Conservation (phyloP, 1,140 invertebrate genomes). For the Neoseiulus cucumeris region DNA sequence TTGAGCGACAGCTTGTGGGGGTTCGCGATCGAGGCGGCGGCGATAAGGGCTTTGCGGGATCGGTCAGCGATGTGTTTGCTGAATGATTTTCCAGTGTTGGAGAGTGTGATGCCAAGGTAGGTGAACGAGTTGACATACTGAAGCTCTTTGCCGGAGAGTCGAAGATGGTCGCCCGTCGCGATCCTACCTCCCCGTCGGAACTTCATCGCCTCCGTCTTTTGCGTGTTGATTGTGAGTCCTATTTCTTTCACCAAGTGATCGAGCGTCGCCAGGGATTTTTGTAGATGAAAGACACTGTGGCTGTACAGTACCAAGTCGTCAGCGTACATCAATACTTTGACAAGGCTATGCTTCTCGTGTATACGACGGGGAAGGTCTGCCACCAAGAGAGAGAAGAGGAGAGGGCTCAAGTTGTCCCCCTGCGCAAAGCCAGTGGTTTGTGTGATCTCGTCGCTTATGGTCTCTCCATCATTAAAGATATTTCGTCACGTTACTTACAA, state of each 20-base stretch:
- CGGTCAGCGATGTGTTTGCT: not conserved
- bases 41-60: not conserved
- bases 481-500: too few species aligned
- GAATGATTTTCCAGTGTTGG: not conserved
- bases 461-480: too few species aligned
- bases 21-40: not conserved
- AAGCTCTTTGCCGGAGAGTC: not conserved
- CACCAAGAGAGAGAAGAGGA: not conserved
- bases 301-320: not conserved
- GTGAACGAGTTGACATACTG: not conserved
- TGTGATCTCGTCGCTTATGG: too few species aligned
- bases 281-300: not conserved
- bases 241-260: not conserved
- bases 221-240: not conserved
- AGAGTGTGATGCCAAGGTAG: not conserved
- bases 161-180: not conserved
- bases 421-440: not conserved
- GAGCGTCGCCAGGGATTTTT: not conserved
- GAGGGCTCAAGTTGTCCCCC: not conserved
- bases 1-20: not conserved
- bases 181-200: not conserved
- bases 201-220: not conserved
- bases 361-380: not conserved
- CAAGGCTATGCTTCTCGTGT: not conserved
- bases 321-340: not conserved